These are phyloP conservation scores for Nesogale talazaci DNA, from an alignment of 2,113 vertebrate genomes.

Conservation along the genomic window DNA sequence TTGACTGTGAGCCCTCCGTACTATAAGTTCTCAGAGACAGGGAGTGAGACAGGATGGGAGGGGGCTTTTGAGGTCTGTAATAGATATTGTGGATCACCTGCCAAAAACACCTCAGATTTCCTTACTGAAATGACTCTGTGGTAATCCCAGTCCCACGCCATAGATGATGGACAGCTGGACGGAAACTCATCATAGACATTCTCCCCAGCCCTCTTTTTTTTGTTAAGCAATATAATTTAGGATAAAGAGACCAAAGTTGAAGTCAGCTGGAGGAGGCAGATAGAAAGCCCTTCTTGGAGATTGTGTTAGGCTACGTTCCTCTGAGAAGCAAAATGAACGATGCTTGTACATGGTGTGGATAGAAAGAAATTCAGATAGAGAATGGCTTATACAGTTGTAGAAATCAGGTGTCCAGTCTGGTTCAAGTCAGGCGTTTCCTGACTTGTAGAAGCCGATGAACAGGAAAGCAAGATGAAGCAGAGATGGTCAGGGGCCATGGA, in stretches of 20 bases:
- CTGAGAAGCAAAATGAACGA: too few relatives aligned
- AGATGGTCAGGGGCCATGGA: too few relatives aligned
- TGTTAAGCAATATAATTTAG: not conserved
- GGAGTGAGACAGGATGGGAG: not conserved
- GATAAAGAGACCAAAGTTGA: not conserved
- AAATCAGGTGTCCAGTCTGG: too few relatives aligned
- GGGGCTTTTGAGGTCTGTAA: too few relatives aligned
- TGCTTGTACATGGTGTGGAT: too few relatives aligned
- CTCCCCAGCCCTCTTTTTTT: not conserved
- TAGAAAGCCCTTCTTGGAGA: not conserved
- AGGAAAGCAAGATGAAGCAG: too few relatives aligned
- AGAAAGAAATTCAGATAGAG: too few relatives aligned
- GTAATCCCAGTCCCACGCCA: not conserved
- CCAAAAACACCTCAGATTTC: not conserved
- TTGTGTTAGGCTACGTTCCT: too few relatives aligned
- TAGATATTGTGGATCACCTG: too few relatives aligned
- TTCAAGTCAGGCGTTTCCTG: too few relatives aligned
- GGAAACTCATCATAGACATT: not conserved
- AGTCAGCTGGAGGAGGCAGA: not conserved
- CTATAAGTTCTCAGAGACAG: not conserved
- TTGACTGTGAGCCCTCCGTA: not conserved
- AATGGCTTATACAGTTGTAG: too few relatives aligned
- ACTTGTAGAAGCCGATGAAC: too few relatives aligned
- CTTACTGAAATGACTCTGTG: not conserved
- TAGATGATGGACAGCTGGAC: not conserved